A percentile compares a stretch with the other conserved stretches of the same genome.
Conservation (phyloP, 1,140 invertebrate species). For the Cyclargus thomasi region DNA sequence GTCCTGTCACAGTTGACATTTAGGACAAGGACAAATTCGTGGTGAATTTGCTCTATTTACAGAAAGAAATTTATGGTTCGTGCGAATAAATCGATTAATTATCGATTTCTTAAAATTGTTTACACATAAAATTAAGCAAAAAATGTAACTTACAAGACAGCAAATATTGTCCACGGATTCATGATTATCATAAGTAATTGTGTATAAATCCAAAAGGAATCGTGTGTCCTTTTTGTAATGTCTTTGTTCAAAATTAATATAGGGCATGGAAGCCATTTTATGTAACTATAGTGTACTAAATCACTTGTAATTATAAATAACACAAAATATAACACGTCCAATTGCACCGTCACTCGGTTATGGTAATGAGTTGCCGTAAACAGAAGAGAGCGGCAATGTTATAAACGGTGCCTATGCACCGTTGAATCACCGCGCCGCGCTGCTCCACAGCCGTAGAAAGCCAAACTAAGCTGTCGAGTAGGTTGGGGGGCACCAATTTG, state of each 20-base stretch:
- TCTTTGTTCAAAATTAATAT: conserved; percentile 75
- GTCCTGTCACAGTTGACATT: conserved; percentile 64
- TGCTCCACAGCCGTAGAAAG: conserved; percentile 50
- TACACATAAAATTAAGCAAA: conserved; percentile 26
- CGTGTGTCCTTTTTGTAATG: conserved; percentile 91
- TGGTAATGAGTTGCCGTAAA: conserved; percentile 26
- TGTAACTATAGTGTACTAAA: neutral
- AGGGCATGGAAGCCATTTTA: conserved; percentile 69
- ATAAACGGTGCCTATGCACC: conserved; percentile 27
- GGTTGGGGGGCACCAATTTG: conserved; percentile 34
- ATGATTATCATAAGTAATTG: conserved; percentile 87
- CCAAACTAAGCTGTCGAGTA: conserved; percentile 41
- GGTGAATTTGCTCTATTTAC: conserved; percentile 39
- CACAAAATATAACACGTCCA: conserved; percentile 28
- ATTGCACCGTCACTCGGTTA: conserved; percentile 28
- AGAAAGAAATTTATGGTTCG: conserved; percentile 32
- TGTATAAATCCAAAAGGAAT: conserved; percentile 88
- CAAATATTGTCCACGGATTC: conserved; percentile 80
- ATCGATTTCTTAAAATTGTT: conserved; percentile 6
- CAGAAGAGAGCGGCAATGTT: conserved; percentile 26
- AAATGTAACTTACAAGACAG: conserved; percentile 60
- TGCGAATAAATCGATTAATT: conserved; percentile 17
- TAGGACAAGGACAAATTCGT: conserved; percentile 63
- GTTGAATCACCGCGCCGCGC: conserved; percentile 51
- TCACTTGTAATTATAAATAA: conserved; percentile 15